Evolutionary conservation across 2,113 vertebrate species (phyloP), one percentile per base, ranked within the genome.

Genomic region (Ctenomys sociabilis): DNA sequence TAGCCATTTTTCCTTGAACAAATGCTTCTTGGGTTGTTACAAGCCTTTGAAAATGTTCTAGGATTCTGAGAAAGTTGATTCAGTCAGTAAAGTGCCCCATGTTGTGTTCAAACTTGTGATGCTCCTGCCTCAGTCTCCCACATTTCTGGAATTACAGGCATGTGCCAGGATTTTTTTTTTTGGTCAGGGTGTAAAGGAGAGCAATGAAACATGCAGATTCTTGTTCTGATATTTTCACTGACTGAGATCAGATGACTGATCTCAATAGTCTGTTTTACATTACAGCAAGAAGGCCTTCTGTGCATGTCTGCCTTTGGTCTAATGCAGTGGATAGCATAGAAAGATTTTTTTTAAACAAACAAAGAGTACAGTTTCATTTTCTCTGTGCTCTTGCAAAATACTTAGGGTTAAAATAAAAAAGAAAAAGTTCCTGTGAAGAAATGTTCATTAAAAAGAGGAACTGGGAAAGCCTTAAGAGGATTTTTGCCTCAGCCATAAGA

Each of bases 281-380:
- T 94, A 78, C 43, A 87, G 68, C 68, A 52, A 66, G 64, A 37
- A 95, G 43, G 43, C 66, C 96, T 75, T 3, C 0, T 81, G 64
- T 66, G 22, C 95, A 88, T 89, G 37, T 97, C 98, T 97, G 59
- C 21, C 88, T 97, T 97, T 91, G 4, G 32, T 94, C 89, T 90
- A 96, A 37, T 70, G 63, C 92, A 78, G 49, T 82, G 90, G 84
- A 96, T 75, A 35, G 91, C 91, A 95, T 96, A 86, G 83, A 95
- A 77, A 88, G 85, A 63, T 0, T 91, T 52, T 52, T 12, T 7
- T 52, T 52, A 52, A n/a, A n/a, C n/a, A n/a, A n/a, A n/a, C n/a
- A n/a, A n/a, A n/a, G n/a, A n/a, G n/a, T n/a, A n/a, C n/a, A n/a
- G n/a, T n/a, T n/a, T n/a, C n/a, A n/a, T n/a, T n/a, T n/a, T n/a